Base-by-base conservation (phyloP, 2,113 vertebrate genomes). In the Serranochromis macrocephalus region DNA sequence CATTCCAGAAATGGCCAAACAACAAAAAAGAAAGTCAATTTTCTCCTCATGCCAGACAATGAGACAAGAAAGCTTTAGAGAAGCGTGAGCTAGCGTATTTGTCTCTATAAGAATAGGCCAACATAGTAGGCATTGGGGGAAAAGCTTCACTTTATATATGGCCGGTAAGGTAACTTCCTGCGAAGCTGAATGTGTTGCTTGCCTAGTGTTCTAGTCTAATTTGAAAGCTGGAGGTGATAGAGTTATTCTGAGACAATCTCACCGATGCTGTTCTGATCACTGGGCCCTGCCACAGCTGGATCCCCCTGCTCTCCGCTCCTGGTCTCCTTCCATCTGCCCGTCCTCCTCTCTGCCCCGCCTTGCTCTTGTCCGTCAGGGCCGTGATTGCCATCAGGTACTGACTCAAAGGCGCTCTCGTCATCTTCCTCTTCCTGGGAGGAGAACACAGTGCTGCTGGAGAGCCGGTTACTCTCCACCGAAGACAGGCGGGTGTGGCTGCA, bases 381-480 rank as follows among this genome's bases (percentile, higher is more conserved):
- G 90, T 96, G 97, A 21, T 95, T 91, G 1, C 90, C 95, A 83
- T 99, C 97, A 1, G 97, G 96, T 36, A 97, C 96, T 0, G 97
- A 98, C 93, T 99, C 98, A 66, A 99, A 99, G 31, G 98, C 97
- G 49, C 98, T 99, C 92, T 99, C 98, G 24, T 98, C 97, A 36
- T 99, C 98, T 2, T 99, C 98, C 0, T 99, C 98, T 31, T 99
- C 98, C 90, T 99, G 98, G 1, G 98, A 99, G 92, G 98, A 99
- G 91, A 99, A 99, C 73, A 98, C 97, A 0, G 98, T 99, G 96
- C 98, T 99, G 93, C 99, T 98, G 0, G 98, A 99, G 81, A 99
- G 97, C 73, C 97, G 97, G 93, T 98, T 97, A 54, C 98, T 99
- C 96, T 99, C 98, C 81, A 99, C 96, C 0, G 99, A 99, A 68